Evolutionary conservation across 2,113 vertebrate species (phyloP), one percentile per base, ranked within the genome.

Genomic region (Myanophis thanlyinensis): DNA sequence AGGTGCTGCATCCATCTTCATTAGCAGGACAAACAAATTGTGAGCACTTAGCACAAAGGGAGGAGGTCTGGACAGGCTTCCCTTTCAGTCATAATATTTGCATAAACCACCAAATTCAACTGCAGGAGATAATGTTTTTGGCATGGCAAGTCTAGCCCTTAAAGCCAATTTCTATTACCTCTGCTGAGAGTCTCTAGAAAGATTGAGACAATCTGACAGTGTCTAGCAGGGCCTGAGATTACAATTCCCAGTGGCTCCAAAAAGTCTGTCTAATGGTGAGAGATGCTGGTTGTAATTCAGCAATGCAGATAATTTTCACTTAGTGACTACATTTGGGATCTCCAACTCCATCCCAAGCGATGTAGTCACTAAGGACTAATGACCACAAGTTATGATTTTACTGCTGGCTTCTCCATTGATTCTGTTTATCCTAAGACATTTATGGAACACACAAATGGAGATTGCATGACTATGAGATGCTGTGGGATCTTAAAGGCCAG

Each of bases 81-180:
- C 12, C 7, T 94, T 12, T 46, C 88, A 27, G 6, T 18, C 87
- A 90, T 93, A 53, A 25, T 89, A 86, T 85, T 91, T 95, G 88
- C 8, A 91, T 73, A 92, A 95, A 54, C 51, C 91, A 9, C 51
- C 6, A 23, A 89, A 88, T 0, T 49, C 13, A 20, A 22, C 22
- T 5, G 0, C 49, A 23, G 27, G 86, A 88, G 59, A 49, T 35
- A 73, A 56, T 53, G 48, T 18, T 40, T 49, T 22, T 88, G 90
- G 52, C 44, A 9, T 20, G 15, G 51, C 23, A 30, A 18, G 6
- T 40, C 35, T 40, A 80, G 27, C 54, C 18, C 59, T 48, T 35
- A 11, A 27, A 91, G 8, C n/a, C 56, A 91, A 87, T 11, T 30
- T 49, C 22, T 89, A 15, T 25, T 25, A 27, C 3, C 23, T 27